Base-by-base conservation (phyloP, 2,888 invertebrate genomes). In the Parochlus steinenii region DNA sequence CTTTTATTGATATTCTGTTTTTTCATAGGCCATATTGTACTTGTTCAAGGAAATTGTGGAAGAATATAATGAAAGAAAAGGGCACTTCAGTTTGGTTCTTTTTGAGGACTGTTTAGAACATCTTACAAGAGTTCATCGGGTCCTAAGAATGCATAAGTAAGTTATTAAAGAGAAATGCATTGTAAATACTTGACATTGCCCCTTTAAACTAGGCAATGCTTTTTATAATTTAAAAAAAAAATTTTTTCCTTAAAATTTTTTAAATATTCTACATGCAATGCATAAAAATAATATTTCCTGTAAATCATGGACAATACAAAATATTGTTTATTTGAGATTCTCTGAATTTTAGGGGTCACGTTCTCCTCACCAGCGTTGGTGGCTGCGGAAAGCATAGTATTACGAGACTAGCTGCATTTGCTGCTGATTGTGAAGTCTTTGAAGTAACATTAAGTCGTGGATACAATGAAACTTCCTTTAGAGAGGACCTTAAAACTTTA, bases 51-150 rank as follows among this genome's bases (percentile, higher is more conserved):
- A 81, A 77, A 83, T 90, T 42, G 54, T 89, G 27, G 82, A 82
- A 44, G 81, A 87, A 45, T 89, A 80, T 56, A 82, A 81, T 51
- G 86, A 86, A 45, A 68, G 69, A 16, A 63, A 70, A 32, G 64
- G 64, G 39, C 75, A 77, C 49, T 65, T 90, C 61, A 74, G 72
- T 16, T 65, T 92, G 43, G 87, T 92, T 0, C 62, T 92, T 16
- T 92, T 92, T 52, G 83, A 92, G 50, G 89, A 90, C 51, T 90
- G 87, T 26, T 58, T 92, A 33, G 89, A 92, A 50, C 90, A 93
- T 55, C 53, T 92, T 48, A 90, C 86, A 0, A 67, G 90, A 29
- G 70, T 87, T 8, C 89, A 90, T 46, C 73, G 92, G 15, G 76
- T 78, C 1, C 61, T 92, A 40, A 68, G 90, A 42, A 75, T 87